Percentiles rank a stretch among this genome's conserved stretches.
These are phyloP conservation scores for Pluvianellus socialis DNA, from an alignment of 2,113 vertebrate genomes.

Conservation along the genomic window DNA sequence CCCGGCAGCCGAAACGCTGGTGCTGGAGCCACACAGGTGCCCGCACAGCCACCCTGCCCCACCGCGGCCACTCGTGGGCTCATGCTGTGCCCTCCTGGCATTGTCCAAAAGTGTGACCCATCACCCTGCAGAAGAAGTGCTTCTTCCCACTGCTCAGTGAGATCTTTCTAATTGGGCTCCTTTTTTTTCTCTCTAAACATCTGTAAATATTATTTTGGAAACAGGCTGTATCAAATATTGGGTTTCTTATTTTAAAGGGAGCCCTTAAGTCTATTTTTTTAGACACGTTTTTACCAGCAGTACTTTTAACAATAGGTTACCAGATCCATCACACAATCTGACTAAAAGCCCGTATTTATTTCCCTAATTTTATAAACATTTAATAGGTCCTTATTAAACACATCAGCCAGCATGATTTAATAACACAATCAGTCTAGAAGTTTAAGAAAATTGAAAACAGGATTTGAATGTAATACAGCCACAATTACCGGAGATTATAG, in stretches of 20 bases:
- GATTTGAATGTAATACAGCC: constrained; percentile 91
- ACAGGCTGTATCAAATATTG: neutral
- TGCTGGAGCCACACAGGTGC: neutral
- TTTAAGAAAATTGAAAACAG: constrained; percentile 97
- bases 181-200: constrained; percentile 11
- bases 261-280: constrained; percentile 50
- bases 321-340: constrained; percentile 79
- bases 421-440: constrained; percentile 96
- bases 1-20: rapidly evolving
- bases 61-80: rapidly evolving
- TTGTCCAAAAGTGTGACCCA: rapidly evolving
- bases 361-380: constrained; percentile 92
- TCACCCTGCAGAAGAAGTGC: neutral
- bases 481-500: constrained; percentile 97
- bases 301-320: constrained; percentile 81
- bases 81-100: neutral
- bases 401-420: constrained; percentile 96
- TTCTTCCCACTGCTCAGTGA: neutral
- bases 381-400: constrained; percentile 90
- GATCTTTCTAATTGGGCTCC: neutral
- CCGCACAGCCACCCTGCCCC: neutral
- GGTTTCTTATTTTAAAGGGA: constrained; percentile 51
- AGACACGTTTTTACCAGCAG: constrained; percentile 69
- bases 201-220: constrained; percentile 51
- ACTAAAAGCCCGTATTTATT: constrained; percentile 84